Evolutionary conservation across 2,113 vertebrate species (phyloP).

Genomic region (Panthera uncia): DNA sequence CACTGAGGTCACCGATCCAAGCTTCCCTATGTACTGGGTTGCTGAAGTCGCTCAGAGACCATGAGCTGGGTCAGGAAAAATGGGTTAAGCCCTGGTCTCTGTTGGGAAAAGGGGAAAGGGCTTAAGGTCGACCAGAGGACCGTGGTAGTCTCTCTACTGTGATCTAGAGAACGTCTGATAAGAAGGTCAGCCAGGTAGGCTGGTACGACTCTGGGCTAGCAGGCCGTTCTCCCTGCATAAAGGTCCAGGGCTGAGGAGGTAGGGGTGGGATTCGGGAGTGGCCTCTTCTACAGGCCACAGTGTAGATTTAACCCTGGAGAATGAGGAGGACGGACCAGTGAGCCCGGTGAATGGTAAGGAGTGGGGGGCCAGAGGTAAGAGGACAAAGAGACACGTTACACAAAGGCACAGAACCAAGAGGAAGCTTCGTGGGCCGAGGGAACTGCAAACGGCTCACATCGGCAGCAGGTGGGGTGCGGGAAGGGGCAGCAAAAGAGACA

Average conservation of each 20-base stretch:
- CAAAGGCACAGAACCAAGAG: not conserved
- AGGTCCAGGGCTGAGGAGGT: too few species aligned
- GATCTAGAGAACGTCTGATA: not conserved
- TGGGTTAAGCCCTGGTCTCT: not conserved
- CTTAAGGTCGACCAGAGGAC: not conserved
- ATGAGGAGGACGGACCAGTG: not conserved
- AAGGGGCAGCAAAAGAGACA: rapidly evolving
- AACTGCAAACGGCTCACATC: rapidly evolving
- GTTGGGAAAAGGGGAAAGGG: not conserved
- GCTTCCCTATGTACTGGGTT: rapidly evolving
- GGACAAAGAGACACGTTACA: not conserved
- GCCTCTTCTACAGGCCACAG: not conserved
- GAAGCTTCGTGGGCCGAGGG: rapidly evolving
- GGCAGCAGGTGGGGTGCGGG: rapidly evolving
- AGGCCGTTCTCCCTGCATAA: not conserved
- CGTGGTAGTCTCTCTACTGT: rapidly evolving
- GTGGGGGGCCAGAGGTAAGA: not conserved
- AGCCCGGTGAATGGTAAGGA: not conserved
- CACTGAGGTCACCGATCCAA: too few species aligned
- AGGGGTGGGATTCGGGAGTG: too few species aligned
- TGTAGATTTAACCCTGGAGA: not conserved
- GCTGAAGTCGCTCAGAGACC: not conserved
- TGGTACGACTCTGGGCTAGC: rapidly evolving
- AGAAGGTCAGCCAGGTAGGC: not conserved
- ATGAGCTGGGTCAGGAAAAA: not conserved